A percentile compares a stretch with the other conserved stretches of the same genome.
These are phyloP conservation scores for Carabus problematicus DNA, from an alignment of 2,888 invertebrate species.

Conservation along the genomic window DNA sequence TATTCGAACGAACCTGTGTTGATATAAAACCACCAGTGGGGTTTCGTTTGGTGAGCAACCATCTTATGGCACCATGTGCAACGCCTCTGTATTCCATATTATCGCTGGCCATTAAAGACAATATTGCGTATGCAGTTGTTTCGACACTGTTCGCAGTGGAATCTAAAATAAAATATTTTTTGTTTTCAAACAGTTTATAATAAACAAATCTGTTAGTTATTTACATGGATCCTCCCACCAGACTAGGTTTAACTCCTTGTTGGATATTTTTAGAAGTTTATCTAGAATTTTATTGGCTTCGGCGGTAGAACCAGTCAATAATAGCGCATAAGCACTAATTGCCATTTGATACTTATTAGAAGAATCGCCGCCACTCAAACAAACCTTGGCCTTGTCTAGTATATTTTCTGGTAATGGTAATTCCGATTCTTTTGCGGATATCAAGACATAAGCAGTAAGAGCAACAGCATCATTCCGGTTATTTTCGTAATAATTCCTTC, in stretches of 20 bases:
- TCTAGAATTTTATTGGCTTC: slow-evolving; percentile 59
- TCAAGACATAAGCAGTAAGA: slow-evolving; percentile 73
- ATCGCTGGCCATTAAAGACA: slow-evolving; percentile 64
- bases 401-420: slow-evolving; percentile 61
- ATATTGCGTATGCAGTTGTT: slow-evolving; percentile 71
- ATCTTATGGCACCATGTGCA: slow-evolving; percentile 70
- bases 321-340: slow-evolving; percentile 63
- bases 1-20: slow-evolving; percentile 66
- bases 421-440: slow-evolving; percentile 68
- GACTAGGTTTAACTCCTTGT: slow-evolving; percentile 58
- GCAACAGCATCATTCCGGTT: slow-evolving; percentile 52
- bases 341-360: slow-evolving; percentile 63
- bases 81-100: slow-evolving; percentile 62
- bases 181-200: no score
- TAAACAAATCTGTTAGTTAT: neutral
- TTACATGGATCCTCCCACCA: slow-evolving; percentile 62
- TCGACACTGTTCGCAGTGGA: slow-evolving; percentile 70
- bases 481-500: slow-evolving; percentile 4
- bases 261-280: slow-evolving; percentile 58
- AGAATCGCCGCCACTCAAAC: slow-evolving; percentile 59
- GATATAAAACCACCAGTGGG: slow-evolving; percentile 76
- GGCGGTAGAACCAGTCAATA: slow-evolving; percentile 58
- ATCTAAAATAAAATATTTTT: slow-evolving; percentile 51
- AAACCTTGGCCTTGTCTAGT: slow-evolving; percentile 66
- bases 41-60: slow-evolving; percentile 74